phyloP scores from a whole-genome alignment of 2,113 vertebrate species.

The Ammospiza nelsoni region DNA sequence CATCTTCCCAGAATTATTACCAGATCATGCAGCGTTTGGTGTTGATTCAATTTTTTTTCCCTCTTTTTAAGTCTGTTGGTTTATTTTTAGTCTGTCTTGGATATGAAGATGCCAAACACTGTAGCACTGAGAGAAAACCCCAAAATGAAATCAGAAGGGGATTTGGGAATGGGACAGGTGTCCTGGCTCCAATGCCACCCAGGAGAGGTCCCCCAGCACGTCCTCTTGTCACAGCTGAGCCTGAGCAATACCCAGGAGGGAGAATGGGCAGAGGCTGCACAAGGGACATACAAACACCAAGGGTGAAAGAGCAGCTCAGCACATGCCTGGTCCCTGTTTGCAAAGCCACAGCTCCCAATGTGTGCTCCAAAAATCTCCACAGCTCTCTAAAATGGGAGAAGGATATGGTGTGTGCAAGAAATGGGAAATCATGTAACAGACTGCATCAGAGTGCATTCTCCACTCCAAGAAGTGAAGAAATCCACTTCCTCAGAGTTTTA shows the following conservation, averaged over 20 bases:
- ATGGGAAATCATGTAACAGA: not conserved
- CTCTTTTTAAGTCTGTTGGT: not conserved
- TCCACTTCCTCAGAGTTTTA: not conserved
- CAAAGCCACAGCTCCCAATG: not conserved
- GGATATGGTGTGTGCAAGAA: not conserved
- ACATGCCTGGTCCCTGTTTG: not conserved
- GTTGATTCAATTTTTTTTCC: not conserved
- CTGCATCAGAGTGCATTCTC: not conserved
- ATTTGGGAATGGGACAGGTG: not conserved
- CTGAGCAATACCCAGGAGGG: not conserved
- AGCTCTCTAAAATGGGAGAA: not conserved
- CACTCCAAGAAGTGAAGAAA: not conserved
- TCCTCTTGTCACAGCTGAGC: not conserved
- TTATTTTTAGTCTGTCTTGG: not conserved
- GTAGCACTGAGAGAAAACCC: not conserved
- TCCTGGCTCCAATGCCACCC: not conserved
- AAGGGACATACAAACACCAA: not conserved
- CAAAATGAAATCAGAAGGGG: accelerated
- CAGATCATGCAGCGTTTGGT: not conserved
- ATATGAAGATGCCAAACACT: not conserved
- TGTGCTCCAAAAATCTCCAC: not conserved
- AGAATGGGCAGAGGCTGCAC: not conserved
- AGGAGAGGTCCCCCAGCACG: not conserved
- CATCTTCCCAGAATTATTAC: not conserved
- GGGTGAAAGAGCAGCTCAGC: not conserved